These are phyloP conservation scores for Gymnogyps californianus DNA, from an alignment of 2,113 vertebrate genomes.

Conservation along the genomic window DNA sequence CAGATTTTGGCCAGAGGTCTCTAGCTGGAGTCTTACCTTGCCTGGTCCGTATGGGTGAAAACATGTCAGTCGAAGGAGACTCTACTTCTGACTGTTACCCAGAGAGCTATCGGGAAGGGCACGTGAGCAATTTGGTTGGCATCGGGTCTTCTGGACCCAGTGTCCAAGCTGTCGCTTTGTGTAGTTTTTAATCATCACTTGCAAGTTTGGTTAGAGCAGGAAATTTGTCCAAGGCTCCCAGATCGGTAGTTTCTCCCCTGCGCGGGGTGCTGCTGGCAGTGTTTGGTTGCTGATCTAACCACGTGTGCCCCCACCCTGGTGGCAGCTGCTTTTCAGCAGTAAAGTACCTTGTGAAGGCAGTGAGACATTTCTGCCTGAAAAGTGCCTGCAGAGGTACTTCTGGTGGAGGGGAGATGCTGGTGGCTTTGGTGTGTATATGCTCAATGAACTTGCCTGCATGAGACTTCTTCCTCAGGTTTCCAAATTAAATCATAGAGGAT, in stretches of 20 bases:
- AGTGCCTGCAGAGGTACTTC: background rate
- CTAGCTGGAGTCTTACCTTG: background rate
- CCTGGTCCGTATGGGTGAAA: background rate
- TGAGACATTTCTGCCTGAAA: background rate
- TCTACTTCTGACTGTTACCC: background rate
- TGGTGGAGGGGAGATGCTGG: background rate
- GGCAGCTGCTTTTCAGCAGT: background rate
- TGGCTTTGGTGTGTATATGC: background rate
- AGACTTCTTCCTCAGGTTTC: background rate
- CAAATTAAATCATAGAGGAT: background rate
- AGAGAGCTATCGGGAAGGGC: rapidly evolving
- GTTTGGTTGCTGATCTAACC: background rate
- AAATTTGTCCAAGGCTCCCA: background rate
- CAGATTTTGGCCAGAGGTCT: background rate
- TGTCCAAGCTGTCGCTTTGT: background rate
- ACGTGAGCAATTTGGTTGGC: background rate
- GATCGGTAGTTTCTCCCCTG: background rate
- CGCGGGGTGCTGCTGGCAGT: background rate
- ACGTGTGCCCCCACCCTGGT: too few species aligned
- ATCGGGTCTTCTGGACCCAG: background rate
- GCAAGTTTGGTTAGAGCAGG: background rate
- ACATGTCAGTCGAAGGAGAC: rapidly evolving
- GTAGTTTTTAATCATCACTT: background rate
- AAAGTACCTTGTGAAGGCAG: background rate
- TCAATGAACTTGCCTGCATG: background rate